Base-by-base conservation (phyloP, 2,888 invertebrate genomes). In the Rhorus exstirpatorius region DNA sequence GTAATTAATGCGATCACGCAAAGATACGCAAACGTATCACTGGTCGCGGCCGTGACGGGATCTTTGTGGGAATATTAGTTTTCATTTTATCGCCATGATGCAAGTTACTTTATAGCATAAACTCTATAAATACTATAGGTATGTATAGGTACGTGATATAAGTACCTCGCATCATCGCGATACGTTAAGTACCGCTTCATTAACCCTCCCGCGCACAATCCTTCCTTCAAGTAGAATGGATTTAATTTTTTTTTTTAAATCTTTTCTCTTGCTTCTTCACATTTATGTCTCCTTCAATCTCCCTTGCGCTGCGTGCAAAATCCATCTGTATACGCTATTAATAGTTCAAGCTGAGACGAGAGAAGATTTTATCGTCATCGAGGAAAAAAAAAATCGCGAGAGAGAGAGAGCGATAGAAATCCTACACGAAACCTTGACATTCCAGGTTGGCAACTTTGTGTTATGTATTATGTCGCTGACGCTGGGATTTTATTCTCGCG, bases 1-100 rank as follows among this genome's bases (percentile, higher is more conserved):
- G 88, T 90, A 90, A 91, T 91, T 90, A 91, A 91, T 90, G 86
- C 87, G 87, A 89, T 88, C 87, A 84, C 85, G 85, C 38, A 55
- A 31, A 24, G 81, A 67, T 72, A 81, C 80, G 78, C 81, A 24
- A 80, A 71, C 79, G 82, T 78, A 81, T 84, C 83, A 58, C 60
- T 31, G 79, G 70, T 83, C n/a, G n/a, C 77, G 85, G 72, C 83
- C 84, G 75, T 85, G 85, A 85, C 85, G 76, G 70, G 55, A 77
- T 70, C 72, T 71, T 26, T 65, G 51, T 70, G 35, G 70, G 41
- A 60, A 71, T 65, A 76, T 70, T 65, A 65, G 35, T 31, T 77
- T 41, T 71, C 65, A 67, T 51, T 76, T 63, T 60, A 58, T 71
- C 24, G 31, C 10, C 35, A 26, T 55, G 67, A 31, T 17, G 51